Evolutionary conservation across 1,140 invertebrate species (phyloP).

Genomic region (Fopius arisanus): DNA sequence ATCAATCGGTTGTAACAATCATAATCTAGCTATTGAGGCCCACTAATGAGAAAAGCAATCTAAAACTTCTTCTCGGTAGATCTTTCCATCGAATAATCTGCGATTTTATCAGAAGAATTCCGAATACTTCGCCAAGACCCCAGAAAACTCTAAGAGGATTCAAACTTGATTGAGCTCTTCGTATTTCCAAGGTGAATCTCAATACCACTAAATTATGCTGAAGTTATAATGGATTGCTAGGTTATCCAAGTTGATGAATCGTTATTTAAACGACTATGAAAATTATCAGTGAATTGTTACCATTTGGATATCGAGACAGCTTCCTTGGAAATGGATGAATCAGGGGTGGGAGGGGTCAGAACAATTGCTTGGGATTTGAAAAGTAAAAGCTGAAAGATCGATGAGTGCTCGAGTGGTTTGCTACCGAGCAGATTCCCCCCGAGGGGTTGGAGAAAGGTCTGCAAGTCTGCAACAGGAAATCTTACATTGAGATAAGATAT

Average conservation of each 20-base stretch:
- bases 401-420: not conserved
- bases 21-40: too few species aligned
- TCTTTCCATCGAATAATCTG: not conserved
- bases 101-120: not conserved
- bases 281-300: constrained; percentile 5
- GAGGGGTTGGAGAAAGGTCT: constrained; percentile 9
- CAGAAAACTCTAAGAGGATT: not conserved
- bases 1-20: too few species aligned
- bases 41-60: too few species aligned
- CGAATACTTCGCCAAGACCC: not conserved
- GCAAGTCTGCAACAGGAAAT: constrained; percentile 1
- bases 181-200: not conserved
- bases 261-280: constrained; percentile 3
- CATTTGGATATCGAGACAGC: not conserved
- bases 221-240: constrained; percentile 7
- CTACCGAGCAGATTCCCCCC: not conserved
- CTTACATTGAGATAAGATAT: constrained; percentile 9
- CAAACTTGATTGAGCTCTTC: not conserved
- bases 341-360: not conserved
- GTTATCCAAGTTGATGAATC: not conserved
- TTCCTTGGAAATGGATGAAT: not conserved
- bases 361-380: not conserved
- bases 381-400: not conserved
- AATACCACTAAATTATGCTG: not conserved
- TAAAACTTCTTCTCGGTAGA: too few species aligned